Percentiles rank a stretch among this genome's conserved stretches.
These are phyloP conservation scores for Epinotia ramella DNA, from an alignment of 2,888 invertebrate species.

Conservation along the genomic window DNA sequence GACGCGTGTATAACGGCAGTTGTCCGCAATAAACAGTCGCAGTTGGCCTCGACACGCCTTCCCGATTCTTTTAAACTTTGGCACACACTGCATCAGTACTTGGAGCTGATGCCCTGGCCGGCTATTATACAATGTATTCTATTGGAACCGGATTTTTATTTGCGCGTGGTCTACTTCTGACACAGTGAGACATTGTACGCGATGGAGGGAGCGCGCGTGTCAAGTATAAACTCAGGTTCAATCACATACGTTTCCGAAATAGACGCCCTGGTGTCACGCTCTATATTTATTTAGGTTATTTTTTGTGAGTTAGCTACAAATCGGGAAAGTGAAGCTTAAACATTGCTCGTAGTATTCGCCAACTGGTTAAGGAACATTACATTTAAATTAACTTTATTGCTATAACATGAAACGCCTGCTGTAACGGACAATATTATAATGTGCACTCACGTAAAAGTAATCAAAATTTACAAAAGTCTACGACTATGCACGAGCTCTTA, in stretches of 20 bases:
- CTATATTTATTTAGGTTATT: conserved; percentile 9
- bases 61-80: conserved; percentile 1
- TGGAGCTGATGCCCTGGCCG: background rate
- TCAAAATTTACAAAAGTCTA: no score
- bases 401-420: background rate
- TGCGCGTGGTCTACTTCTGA: background rate
- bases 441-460: no score
- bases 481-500: no score
- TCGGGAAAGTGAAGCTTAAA: background rate
- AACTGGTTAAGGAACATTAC: background rate
- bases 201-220: background rate
- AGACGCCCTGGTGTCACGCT: conserved; percentile 2
- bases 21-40: conserved; percentile 18
- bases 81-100: conserved; percentile 17
- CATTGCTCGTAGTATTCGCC: conserved; percentile 7
- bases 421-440: no score
- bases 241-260: background rate
- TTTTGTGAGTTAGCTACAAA: conserved; percentile 2
- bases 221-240: background rate
- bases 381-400: background rate
- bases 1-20: background rate
- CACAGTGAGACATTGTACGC: background rate
- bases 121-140: background rate
- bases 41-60: conserved; percentile 7
- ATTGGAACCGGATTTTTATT: background rate